Percentiles rank a stretch among this genome's conserved stretches.
phyloP scores from a whole-genome alignment of 2,888 invertebrate genomes.

The Philereme vetulata region DNA sequence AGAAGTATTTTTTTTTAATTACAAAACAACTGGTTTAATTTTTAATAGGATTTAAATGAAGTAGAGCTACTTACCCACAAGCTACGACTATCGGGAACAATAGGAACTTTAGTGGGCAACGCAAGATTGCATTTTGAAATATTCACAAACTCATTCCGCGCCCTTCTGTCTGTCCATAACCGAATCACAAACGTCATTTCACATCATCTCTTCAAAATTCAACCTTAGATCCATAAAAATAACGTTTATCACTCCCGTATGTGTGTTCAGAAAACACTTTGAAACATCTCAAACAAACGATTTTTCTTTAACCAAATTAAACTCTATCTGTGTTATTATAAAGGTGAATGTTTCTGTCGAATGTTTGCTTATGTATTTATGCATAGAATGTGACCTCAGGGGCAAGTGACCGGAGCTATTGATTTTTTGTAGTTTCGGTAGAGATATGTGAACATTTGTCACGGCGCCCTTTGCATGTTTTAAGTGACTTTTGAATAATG shows the following conservation, averaged over 20 bases:
- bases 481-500: slow-evolving; percentile 31
- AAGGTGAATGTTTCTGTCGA: slow-evolving; percentile 21
- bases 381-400: slow-evolving; percentile 63
- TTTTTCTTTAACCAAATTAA: slow-evolving; percentile 42
- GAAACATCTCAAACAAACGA: slow-evolving; percentile 16
- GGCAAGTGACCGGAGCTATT: slow-evolving; percentile 64
- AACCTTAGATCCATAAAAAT: slow-evolving; percentile 30
- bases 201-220: slow-evolving; percentile 35
- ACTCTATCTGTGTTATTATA: slow-evolving; percentile 49
- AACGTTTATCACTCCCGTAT: slow-evolving; percentile 23
- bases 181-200: slow-evolving; percentile 47
- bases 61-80: slow-evolving; percentile 57
- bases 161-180: slow-evolving; percentile 73
- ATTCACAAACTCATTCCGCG: slow-evolving; percentile 79
- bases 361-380: slow-evolving; percentile 51
- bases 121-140: slow-evolving; percentile 80
- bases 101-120: slow-evolving; percentile 73
- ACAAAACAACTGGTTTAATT: too few relatives aligned
- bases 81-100: slow-evolving; percentile 61
- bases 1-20: too few relatives aligned
- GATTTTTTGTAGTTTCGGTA: slow-evolving; percentile 54
- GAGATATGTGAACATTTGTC: slow-evolving; percentile 48
- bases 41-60: slow-evolving; percentile 14
- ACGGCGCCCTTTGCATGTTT: slow-evolving; percentile 13
- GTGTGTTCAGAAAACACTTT: slow-evolving; percentile 4